Evolutionary conservation across 2,113 vertebrate species (phyloP).

Genomic region (Hyla sarda): DNA sequence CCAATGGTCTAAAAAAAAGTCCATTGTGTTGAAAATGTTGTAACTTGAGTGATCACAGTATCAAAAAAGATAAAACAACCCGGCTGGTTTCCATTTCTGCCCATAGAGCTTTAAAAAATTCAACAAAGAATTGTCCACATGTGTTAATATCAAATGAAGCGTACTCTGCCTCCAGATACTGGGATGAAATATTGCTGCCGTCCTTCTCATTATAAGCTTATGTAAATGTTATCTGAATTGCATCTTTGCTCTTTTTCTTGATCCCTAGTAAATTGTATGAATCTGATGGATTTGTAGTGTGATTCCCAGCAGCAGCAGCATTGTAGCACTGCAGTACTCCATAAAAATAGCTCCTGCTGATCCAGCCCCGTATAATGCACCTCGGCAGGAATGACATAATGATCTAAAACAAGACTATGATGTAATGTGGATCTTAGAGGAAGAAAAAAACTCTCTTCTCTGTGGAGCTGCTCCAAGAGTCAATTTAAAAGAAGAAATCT

Average conservation of each 20-base stretch:
- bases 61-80: too few species aligned
- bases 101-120: too few species aligned
- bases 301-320: constrained; percentile 74
- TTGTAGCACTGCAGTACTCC: constrained; percentile 78
- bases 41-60: too few species aligned
- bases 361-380: constrained; percentile 79
- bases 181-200: neutral
- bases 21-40: too few species aligned
- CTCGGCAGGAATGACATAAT: constrained; percentile 86
- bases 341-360: constrained; percentile 78
- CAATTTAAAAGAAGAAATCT: constrained; percentile 46
- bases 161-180: neutral
- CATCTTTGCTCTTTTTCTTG: constrained; percentile 68
- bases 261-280: constrained; percentile 76
- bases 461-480: constrained; percentile 70
- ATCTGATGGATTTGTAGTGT: constrained; percentile 80
- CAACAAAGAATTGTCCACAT: neutral
- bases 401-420: constrained; percentile 84
- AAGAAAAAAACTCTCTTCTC: constrained; percentile 72
- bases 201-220: constrained; percentile 68
- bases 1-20: too few species aligned
- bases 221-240: constrained; percentile 67
- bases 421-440: constrained; percentile 73
- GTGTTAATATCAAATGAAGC: neutral
- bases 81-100: too few species aligned